Evolutionary conservation across 2,888 invertebrate genomes (phyloP).

Genomic region (Diaperis boleti): DNA sequence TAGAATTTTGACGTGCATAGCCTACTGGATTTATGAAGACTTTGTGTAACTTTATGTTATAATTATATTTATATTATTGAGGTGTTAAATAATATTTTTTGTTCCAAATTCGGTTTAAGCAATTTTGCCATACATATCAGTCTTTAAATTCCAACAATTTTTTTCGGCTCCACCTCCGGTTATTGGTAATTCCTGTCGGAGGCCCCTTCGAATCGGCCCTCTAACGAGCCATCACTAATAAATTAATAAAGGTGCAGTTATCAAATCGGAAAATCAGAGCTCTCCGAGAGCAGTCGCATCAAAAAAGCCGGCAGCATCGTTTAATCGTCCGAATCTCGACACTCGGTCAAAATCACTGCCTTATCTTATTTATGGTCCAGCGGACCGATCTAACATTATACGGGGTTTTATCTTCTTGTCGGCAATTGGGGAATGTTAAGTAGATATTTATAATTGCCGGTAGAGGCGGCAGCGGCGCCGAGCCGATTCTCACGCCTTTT

Average conservation of each 20-base stretch:
- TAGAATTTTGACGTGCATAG: too few species aligned
- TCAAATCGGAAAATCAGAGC: constrained; percentile 59
- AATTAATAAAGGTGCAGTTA: constrained; percentile 58
- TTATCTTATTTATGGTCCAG: constrained; percentile 65
- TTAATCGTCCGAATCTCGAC: constrained; percentile 63
- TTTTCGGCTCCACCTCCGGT: too few species aligned
- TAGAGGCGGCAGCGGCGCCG: constrained; percentile 56
- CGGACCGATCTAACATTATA: constrained; percentile 61
- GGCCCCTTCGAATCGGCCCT: constrained; percentile 18
- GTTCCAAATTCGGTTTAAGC: too few species aligned
- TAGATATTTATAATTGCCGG: constrained; percentile 64
- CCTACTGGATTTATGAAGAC: too few species aligned
- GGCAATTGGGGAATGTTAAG: constrained; percentile 64
- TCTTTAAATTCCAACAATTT: too few species aligned
- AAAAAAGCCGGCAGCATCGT: constrained; percentile 57
- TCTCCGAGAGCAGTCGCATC: constrained; percentile 59
- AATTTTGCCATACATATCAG: too few species aligned
- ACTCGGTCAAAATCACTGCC: constrained; percentile 63
- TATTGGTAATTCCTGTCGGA: neutral
- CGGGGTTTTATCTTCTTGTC: constrained; percentile 59
- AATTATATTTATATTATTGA: too few species aligned
- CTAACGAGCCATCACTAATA: constrained; percentile 53
- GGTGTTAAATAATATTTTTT: too few species aligned
- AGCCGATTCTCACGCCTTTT: constrained; percentile 58
- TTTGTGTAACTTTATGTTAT: too few species aligned